phyloP scores from a whole-genome alignment of 2,888 invertebrate genomes.

The Melanostoma scalare region DNA sequence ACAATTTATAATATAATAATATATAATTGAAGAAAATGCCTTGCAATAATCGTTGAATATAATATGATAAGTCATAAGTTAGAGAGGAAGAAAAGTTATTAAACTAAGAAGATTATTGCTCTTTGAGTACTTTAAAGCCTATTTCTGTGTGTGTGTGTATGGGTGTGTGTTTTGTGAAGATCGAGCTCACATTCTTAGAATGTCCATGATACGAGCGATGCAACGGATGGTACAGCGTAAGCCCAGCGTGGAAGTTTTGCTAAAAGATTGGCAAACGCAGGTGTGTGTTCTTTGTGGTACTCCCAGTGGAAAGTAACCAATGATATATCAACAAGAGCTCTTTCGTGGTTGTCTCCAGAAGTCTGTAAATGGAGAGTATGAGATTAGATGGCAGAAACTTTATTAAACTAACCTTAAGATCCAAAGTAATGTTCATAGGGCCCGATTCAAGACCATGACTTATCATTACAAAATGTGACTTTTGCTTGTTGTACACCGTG shows the following conservation, averaged over 20 bases:
- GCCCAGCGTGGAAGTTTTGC: constrained; percentile 77
- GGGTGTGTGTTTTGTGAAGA: neutral
- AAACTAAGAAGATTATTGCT: constrained; percentile 57
- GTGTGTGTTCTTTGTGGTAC: constrained; percentile 77
- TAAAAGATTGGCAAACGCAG: constrained; percentile 77
- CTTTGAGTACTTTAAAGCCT: constrained; percentile 51
- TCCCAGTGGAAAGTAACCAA: constrained; percentile 77
- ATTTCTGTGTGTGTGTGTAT: neutral
- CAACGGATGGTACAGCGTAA: constrained; percentile 77
- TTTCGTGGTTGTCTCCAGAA: constrained; percentile 70
- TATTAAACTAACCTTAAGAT: constrained; percentile 74
- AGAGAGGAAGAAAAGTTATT: constrained; percentile 34
- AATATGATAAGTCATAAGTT: constrained; percentile 47
- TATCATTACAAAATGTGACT: constrained; percentile 77
- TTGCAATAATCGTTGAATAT: constrained; percentile 46
- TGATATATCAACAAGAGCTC: constrained; percentile 77
- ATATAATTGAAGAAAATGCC: constrained; percentile 45
- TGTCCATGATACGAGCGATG: constrained; percentile 76
- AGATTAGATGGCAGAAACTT: neutral
- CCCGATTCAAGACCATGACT: constrained; percentile 76
- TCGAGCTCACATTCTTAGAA: constrained; percentile 72
- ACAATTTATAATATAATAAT: constrained; percentile 41
- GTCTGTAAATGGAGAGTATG: constrained; percentile 70
- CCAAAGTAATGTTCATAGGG: constrained; percentile 76
- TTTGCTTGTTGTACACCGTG: constrained; percentile 75